These are phyloP conservation scores for Agrotis exclamationis DNA, from an alignment of 2,888 invertebrate species.

Conservation along the genomic window DNA sequence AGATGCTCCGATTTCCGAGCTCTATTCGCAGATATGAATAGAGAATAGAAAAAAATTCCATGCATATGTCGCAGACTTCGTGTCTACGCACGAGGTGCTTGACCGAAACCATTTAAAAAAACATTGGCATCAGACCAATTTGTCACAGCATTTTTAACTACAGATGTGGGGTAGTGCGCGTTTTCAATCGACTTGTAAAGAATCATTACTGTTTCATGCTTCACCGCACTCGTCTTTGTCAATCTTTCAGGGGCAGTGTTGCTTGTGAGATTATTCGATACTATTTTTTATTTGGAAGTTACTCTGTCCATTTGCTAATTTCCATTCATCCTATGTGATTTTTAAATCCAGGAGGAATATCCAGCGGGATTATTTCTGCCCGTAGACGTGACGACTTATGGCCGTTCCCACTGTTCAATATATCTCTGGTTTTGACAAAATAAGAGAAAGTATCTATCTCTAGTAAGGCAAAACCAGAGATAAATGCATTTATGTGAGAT, in stretches of 20 bases:
- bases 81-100: constrained; percentile 69
- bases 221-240: not conserved
- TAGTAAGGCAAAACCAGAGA: too few relatives aligned
- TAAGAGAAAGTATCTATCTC: too few relatives aligned
- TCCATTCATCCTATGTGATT: not conserved
- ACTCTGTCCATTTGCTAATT: not conserved
- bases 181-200: constrained; percentile 28
- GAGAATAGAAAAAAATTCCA: constrained; percentile 45
- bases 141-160: constrained; percentile 56
- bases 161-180: constrained; percentile 47
- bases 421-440: too few relatives aligned
- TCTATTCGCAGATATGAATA: constrained; percentile 44
- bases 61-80: constrained; percentile 58
- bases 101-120: constrained; percentile 67
- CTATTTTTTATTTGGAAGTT: not conserved
- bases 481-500: too few relatives aligned
- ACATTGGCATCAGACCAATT: constrained; percentile 70
- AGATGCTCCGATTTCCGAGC: constrained; percentile 45
- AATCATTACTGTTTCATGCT: not conserved
- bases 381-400: too few relatives aligned
- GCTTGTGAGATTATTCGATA: not conserved
- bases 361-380: too few relatives aligned
- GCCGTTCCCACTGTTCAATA: too few relatives aligned
- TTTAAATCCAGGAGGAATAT: too few relatives aligned
- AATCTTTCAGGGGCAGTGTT: not conserved